A percentile compares a stretch with the other conserved stretches of the same genome.
phyloP scores from a whole-genome alignment of 2,888 invertebrate species.

The Brachyopa scutellaris region DNA sequence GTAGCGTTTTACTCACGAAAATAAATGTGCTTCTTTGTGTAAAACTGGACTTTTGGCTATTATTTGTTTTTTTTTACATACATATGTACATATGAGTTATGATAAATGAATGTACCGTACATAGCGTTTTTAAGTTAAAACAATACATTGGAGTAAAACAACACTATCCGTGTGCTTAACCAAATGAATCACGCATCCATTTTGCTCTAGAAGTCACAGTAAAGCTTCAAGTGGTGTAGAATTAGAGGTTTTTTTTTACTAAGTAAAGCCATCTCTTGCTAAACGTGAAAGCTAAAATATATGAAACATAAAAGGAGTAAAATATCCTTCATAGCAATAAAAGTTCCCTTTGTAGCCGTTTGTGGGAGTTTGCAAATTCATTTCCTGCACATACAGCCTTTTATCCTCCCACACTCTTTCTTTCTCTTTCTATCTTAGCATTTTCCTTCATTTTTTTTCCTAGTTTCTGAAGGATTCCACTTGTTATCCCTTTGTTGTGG shows the following conservation, averaged over 20 bases:
- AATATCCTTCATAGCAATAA: conserved; percentile 60
- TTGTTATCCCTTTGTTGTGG: conserved; percentile 72
- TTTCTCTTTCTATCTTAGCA: background rate
- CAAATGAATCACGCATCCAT: too few relatives aligned
- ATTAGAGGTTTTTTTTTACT: conserved; percentile 44
- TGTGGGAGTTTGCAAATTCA: conserved; percentile 70
- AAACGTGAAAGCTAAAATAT: conserved; percentile 3
- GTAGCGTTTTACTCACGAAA: too few relatives aligned
- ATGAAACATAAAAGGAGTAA: conserved; percentile 21
- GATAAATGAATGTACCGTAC: too few relatives aligned
- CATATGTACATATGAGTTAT: too few relatives aligned
- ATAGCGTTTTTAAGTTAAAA: too few relatives aligned
- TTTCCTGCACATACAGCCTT: conserved; percentile 66
- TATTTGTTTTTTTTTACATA: too few relatives aligned
- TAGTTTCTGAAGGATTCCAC: conserved; percentile 71
- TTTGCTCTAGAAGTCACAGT: conserved; percentile 4
- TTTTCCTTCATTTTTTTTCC: conserved; percentile 41
- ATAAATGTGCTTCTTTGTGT: too few relatives aligned
- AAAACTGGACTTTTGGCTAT: too few relatives aligned
- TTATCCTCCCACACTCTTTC: background rate
- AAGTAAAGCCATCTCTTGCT: conserved; percentile 10
- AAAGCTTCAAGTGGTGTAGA: conserved; percentile 34
- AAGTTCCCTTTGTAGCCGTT: conserved; percentile 68
- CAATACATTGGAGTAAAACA: too few relatives aligned
- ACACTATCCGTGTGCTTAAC: too few relatives aligned